Evolutionary conservation across 2,888 invertebrate species (phyloP).

Genomic region (Archaeoteleia sp.): DNA sequence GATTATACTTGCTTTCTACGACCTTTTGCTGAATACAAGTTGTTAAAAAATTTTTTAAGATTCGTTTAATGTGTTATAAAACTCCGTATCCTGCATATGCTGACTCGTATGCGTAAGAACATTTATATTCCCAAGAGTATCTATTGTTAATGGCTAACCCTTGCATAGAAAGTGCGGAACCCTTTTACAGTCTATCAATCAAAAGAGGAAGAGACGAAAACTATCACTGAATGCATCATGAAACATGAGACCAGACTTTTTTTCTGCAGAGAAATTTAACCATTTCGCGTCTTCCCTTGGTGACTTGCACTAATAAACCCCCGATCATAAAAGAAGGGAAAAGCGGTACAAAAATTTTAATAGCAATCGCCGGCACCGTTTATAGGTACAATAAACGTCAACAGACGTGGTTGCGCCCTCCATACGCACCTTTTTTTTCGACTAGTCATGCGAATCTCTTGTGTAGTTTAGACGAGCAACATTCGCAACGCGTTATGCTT

Average conservation of each 20-base stretch:
- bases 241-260: conserved; percentile 49
- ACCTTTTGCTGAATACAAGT: too few relatives aligned
- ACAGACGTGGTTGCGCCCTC: conserved; percentile 66
- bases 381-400: conserved; percentile 72
- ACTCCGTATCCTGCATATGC: too few relatives aligned
- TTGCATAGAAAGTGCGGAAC: conserved; percentile 60
- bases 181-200: conserved; percentile 73
- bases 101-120: conserved; percentile 13
- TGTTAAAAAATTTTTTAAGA: too few relatives aligned
- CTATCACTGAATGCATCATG: conserved; percentile 58
- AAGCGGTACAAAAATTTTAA: conserved; percentile 66
- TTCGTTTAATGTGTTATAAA: too few relatives aligned
- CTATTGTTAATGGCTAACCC: conserved; percentile 68
- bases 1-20: too few relatives aligned
- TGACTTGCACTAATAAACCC: conserved; percentile 71
- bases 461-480: conserved; percentile 9
- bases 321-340: conserved; percentile 50
- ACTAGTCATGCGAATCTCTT: conserved; percentile 63
- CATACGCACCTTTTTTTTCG: conserved; percentile 59
- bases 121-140: conserved; percentile 56
- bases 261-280: conserved; percentile 39
- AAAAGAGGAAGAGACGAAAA: conserved; percentile 56
- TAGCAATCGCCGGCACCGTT: conserved; percentile 67
- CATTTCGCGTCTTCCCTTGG: conserved; percentile 60
- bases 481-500: conserved; percentile 31